A percentile compares a stretch with the other conserved stretches of the same genome.
phyloP scores from a whole-genome alignment of 2,888 invertebrate species.

The Drosophila paranaensis region DNA sequence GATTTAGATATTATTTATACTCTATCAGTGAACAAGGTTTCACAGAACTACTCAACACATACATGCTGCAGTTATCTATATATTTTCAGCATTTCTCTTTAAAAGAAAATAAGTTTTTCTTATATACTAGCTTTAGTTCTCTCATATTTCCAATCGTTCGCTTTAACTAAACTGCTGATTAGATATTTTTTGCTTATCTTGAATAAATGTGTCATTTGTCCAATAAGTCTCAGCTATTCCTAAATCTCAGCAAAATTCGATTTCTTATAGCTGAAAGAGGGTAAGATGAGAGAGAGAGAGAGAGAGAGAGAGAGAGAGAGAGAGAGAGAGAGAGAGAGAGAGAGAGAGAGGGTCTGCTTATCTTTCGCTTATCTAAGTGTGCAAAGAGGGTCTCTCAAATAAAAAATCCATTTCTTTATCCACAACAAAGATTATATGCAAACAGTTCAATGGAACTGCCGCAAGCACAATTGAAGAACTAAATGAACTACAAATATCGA shows the following conservation, averaged over 20 bases:
- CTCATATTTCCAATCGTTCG: neutral
- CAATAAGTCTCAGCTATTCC: neutral
- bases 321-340: no score
- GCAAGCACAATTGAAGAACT: neutral
- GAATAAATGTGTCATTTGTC: neutral
- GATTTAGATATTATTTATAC: neutral
- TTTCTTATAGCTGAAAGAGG: neutral
- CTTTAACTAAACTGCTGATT: neutral
- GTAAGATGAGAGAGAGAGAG: no score
- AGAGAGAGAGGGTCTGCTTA: no score
- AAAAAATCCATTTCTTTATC: neutral
- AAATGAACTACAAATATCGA: neutral
- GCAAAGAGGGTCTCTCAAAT: neutral
- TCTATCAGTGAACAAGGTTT: neutral
- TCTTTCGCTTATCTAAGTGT: neutral
- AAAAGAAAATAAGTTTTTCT: neutral
- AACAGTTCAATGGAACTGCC: neutral
- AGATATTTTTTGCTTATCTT: conserved; percentile 4
- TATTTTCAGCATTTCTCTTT: neutral
- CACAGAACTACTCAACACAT: neutral
- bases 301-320: no score
- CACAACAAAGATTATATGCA: neutral
- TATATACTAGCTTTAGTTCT: neutral
- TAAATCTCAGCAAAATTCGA: neutral
- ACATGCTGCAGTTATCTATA: neutral